phyloP scores from a whole-genome alignment of 1,140 invertebrate genomes.

The Dufourea novaeangliae region DNA sequence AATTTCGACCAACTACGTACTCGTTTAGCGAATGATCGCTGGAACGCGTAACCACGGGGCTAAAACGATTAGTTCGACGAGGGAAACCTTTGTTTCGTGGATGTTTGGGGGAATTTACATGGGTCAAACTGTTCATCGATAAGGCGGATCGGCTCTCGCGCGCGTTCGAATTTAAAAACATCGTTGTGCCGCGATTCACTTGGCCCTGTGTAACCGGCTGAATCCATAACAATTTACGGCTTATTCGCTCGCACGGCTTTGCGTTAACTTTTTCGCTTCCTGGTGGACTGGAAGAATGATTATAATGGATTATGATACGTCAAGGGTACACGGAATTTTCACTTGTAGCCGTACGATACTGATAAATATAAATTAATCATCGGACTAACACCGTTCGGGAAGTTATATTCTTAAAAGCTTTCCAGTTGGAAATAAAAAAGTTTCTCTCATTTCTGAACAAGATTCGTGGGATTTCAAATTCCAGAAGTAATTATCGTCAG shows the following conservation, averaged over 20 bases:
- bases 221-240: constrained; percentile 12
- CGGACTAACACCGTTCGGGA: no score
- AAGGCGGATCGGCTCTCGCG: constrained; percentile 25
- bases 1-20: constrained; percentile 46
- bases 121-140: constrained; percentile 30
- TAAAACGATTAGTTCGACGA: constrained; percentile 49
- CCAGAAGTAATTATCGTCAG: no score
- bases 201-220: background rate
- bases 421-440: no score
- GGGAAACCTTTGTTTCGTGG: constrained; percentile 30
- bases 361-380: no score
- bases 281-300: no score
- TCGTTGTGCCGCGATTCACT: background rate
- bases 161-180: constrained; percentile 29
- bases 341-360: no score
- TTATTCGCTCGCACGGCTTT: background rate
- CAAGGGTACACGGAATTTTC: no score
- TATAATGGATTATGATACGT: no score
- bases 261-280: background rate
- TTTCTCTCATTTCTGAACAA: no score
- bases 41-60: constrained; percentile 19
- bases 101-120: constrained; percentile 38
- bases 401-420: no score
- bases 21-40: constrained; percentile 44
- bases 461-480: no score